A percentile compares a stretch with the other conserved stretches of the same genome.
Conservation (phyloP, 2,797 vertebrate species). For the Lithobates pipiens region DNA sequence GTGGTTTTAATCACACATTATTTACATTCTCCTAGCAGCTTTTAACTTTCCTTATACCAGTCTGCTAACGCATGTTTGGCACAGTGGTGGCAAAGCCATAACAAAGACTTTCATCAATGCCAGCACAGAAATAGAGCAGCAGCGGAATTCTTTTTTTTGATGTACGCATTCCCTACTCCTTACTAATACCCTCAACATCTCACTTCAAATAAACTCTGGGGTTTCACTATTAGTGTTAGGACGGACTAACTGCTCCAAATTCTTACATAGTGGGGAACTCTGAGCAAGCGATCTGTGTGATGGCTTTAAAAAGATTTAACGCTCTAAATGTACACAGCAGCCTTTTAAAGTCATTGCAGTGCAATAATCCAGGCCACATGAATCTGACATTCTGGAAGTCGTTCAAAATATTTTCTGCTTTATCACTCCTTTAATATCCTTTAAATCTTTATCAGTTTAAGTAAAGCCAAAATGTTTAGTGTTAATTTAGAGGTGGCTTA, state of each 20-base stretch:
- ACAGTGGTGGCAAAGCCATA: slow-evolving; percentile 47
- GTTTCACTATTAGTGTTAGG: slow-evolving; percentile 13
- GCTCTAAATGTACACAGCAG: background rate
- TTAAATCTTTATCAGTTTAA: background rate
- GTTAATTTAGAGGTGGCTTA: background rate
- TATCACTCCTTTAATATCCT: background rate
- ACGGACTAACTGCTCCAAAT: background rate
- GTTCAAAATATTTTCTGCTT: slow-evolving; percentile 10
- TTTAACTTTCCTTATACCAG: slow-evolving; percentile 31
- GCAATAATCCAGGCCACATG: background rate
- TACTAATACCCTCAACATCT: slow-evolving; percentile 43
- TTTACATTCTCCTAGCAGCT: slow-evolving; percentile 47
- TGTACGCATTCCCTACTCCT: slow-evolving; percentile 47
- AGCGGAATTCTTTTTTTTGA: slow-evolving; percentile 30
- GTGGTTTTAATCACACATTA: slow-evolving; percentile 51
- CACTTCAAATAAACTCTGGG: slow-evolving; percentile 44
- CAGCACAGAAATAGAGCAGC: slow-evolving; percentile 47
- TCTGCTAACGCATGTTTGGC: slow-evolving; percentile 43
- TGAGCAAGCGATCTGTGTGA: slow-evolving; percentile 25
- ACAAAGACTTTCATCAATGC: slow-evolving; percentile 51
- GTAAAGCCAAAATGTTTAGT: slow-evolving; percentile 1
- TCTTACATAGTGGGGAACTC: slow-evolving; percentile 24
- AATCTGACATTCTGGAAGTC: background rate
- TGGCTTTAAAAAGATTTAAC: slow-evolving; percentile 12
- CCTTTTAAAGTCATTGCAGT: background rate